Conservation (phyloP, 2,888 invertebrate species). For the Napeogenes sylphis region DNA sequence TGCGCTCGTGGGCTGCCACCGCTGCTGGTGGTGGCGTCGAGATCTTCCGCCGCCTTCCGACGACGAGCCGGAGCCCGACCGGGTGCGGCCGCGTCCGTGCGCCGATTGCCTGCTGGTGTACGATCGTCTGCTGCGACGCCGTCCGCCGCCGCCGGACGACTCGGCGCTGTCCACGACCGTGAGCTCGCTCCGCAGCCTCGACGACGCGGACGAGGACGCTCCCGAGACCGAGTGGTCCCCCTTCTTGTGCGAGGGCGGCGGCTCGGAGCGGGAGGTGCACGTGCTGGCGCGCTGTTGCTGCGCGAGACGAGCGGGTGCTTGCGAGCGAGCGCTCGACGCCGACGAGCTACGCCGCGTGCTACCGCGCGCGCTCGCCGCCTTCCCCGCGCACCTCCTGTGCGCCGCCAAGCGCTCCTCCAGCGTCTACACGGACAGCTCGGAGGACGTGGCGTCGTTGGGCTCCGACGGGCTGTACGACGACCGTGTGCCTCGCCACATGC, state of each 20-base stretch:
- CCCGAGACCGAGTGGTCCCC: slow-evolving; percentile 37
- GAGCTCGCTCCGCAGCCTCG: slow-evolving; percentile 75
- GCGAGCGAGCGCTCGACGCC: slow-evolving; percentile 50
- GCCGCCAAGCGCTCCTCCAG: slow-evolving; percentile 84
- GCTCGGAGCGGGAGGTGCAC: slow-evolving; percentile 49
- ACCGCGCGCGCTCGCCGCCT: slow-evolving; percentile 39
- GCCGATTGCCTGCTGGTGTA: slow-evolving; percentile 51
- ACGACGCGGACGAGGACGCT: slow-evolving; percentile 61
- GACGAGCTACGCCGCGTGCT: slow-evolving; percentile 33
- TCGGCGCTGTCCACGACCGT: slow-evolving; percentile 58
- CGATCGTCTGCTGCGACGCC: slow-evolving; percentile 43
- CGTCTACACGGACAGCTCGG: slow-evolving; percentile 91
- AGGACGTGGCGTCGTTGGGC: slow-evolving; percentile 89
- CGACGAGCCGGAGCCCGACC: slow-evolving; percentile 34
- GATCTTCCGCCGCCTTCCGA: slow-evolving; percentile 34
- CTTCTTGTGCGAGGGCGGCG: slow-evolving; percentile 51
- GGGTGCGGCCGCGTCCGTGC: slow-evolving; percentile 40
- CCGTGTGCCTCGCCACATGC: slow-evolving; percentile 75
- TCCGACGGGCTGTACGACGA: slow-evolving; percentile 86
- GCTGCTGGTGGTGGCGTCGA: slow-evolving; percentile 63
- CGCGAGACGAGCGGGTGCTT: slow-evolving; percentile 50
- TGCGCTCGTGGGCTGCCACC: slow-evolving; percentile 64
- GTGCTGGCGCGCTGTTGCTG: slow-evolving; percentile 59
- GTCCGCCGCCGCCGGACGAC: slow-evolving; percentile 74
- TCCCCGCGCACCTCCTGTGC: slow-evolving; percentile 61